Percentiles rank a stretch among this genome's conserved stretches.
Conservation (phyloP, 2,113 vertebrate genomes). For the Hylia prasina region DNA sequence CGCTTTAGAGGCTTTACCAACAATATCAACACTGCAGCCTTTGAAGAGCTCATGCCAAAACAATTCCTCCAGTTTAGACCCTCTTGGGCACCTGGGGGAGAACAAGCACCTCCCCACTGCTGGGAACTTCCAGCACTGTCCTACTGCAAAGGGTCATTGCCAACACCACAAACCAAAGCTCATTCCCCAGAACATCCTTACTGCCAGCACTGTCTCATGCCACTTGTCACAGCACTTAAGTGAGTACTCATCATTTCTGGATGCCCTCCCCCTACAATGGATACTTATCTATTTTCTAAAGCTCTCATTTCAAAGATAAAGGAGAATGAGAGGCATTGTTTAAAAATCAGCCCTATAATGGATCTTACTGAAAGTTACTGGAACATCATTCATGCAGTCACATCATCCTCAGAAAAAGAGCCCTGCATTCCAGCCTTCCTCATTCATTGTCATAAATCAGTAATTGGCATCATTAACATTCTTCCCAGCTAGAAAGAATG, state of each 20-base stretch:
- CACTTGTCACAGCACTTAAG: background rate
- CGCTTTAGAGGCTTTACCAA: background rate
- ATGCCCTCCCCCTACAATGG: background rate
- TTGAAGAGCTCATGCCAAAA: background rate
- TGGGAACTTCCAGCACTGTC: background rate
- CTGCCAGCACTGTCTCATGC: background rate
- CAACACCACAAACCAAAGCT: background rate
- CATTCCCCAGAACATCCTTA: background rate
- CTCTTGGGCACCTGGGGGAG: background rate
- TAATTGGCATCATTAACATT: constrained; percentile 26
- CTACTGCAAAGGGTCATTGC: background rate
- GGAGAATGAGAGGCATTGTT: background rate
- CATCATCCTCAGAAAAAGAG: background rate
- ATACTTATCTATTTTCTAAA: background rate
- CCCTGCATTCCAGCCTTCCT: background rate
- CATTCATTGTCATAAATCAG: background rate
- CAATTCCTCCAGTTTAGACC: background rate
- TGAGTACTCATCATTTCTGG: background rate
- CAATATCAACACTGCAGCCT: background rate
- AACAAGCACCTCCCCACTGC: background rate
- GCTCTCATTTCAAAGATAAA: background rate
- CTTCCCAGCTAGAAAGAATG: background rate
- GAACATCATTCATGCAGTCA: background rate
- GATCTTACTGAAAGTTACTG: background rate
- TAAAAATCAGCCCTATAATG: background rate